Percentiles rank a stretch among this genome's conserved stretches.
phyloP scores from a whole-genome alignment of 1,140 invertebrate genomes.

The Probaryconus sp. region DNA sequence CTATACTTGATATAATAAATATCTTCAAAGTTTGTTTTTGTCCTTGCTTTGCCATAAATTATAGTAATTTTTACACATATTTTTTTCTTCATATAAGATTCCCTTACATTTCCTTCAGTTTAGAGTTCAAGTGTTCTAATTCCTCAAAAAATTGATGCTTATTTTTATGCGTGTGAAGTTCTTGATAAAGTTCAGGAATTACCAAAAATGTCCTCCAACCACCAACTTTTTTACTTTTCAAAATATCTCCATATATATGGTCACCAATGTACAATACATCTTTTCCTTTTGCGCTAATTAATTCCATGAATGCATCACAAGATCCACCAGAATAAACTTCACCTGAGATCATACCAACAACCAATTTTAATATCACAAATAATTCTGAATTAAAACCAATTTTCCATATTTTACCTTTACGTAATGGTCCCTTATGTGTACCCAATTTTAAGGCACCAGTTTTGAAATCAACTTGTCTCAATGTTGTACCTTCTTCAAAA shows the following conservation, averaged over 20 bases:
- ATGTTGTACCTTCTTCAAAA: constrained; percentile 97
- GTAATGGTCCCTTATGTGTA: constrained; percentile 94
- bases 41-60: too few species aligned
- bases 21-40: too few species aligned
- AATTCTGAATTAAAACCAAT: too few species aligned
- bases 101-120: constrained; percentile 96
- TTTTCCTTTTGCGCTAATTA: constrained; percentile 98
- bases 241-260: constrained; percentile 99
- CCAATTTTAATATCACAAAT: too few species aligned
- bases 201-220: constrained; percentile 99
- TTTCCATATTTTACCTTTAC: constrained; percentile 76
- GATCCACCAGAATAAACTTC: constrained; percentile 84
- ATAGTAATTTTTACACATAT: too few species aligned
- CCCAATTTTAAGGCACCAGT: constrained; percentile 93
- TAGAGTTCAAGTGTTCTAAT: constrained; percentile 92
- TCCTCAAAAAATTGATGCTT: constrained; percentile 96
- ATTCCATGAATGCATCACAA: constrained; percentile 97
- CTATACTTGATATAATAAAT: too few species aligned
- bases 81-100: too few species aligned
- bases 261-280: constrained; percentile 99
- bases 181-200: constrained; percentile 97
- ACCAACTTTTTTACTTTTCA: constrained; percentile 98
- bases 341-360: constrained; percentile 64
- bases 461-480: constrained; percentile 93
- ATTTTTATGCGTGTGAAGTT: constrained; percentile 98